Evolutionary conservation across 2,888 invertebrate species (phyloP), one percentile per base, ranked within the genome.

Genomic region (Argyra leucocephala): DNA sequence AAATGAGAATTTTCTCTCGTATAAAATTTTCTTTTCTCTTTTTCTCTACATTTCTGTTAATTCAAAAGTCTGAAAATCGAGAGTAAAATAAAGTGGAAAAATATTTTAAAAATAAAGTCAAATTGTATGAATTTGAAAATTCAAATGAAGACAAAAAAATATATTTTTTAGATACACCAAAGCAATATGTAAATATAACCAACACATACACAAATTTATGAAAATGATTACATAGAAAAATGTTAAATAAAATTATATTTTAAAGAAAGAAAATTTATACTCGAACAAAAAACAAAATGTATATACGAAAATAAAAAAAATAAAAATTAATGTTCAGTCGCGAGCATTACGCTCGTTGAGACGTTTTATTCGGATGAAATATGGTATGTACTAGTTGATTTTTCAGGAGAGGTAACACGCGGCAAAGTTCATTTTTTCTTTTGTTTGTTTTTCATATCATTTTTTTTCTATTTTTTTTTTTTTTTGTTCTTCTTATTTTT

Each of bases 371-470:
- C 48, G 48, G 48, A 48, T 48, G n/a, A 48, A 48, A 48, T 48
- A 48, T 48, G 15, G 48, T 48, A 48, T 48, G 48, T 48, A 48
- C 48, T 48, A 48, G 48, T 48, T 48, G 15, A 48, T 48, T 48
- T 48, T 18, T 3, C 18, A 48, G 18, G 48, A 48, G 48, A 48
- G 48, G 48, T 48, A 48, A 48, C 48, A 48, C 48, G 48, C 48
- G 48, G 15, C 48, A 18, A 15, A 15, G 48, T 48, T 48, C n/a
- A 18, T 18, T n/a, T 15, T 12, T 3, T 48, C 18, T 48, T 9
- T 48, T 48, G 48, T 48, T 48, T 18, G 12, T 48, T 48, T 48
- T 48, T 48, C n/a, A 48, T 48, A 48, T 48, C 48, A 48, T 18
- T 18, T 31, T 4, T 31, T 48, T 48, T 48, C 18, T 48, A 18